Percentiles rank a stretch among this genome's conserved stretches.
Evolutionary conservation across 2,888 invertebrate genomes (phyloP).

Genomic region (Idaea straminata): DNA sequence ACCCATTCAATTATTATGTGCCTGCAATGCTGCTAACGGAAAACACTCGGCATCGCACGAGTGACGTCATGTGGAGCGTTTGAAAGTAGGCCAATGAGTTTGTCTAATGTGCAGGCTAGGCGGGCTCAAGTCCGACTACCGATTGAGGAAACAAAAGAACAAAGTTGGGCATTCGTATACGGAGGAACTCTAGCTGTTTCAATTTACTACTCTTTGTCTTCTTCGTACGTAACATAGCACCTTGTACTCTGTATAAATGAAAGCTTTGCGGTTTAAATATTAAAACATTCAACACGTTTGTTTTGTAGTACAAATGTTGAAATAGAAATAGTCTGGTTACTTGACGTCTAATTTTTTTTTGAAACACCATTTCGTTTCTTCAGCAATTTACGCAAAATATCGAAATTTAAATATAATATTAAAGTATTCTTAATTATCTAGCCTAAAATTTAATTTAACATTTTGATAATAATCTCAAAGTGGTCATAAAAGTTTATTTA

Average conservation of each 20-base stretch:
- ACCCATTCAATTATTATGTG: not conserved
- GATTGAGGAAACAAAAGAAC: constrained; percentile 23
- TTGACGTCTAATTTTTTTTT: too few species aligned
- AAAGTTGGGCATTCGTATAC: constrained; percentile 12
- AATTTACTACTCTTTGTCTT: constrained; percentile 21
- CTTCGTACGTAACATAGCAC: constrained; percentile 11
- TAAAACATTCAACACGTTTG: constrained; percentile 22
- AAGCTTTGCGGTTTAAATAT: constrained; percentile 11
- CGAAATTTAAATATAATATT: not conserved
- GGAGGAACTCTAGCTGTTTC: constrained; percentile 14
- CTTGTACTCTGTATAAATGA: constrained; percentile 15
- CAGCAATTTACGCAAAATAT: too few species aligned
- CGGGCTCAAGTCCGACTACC: constrained; percentile 18
- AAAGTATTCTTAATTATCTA: not conserved
- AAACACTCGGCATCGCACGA: not conserved
- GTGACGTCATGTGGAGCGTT: not conserved
- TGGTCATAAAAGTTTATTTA: not conserved
- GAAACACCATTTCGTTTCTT: too few species aligned
- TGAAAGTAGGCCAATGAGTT: constrained; percentile 11
- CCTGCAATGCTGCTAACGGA: not conserved
- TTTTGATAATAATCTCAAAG: not conserved
- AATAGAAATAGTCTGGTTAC: not conserved
- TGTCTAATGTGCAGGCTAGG: constrained; percentile 13
- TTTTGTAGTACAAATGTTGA: not conserved
- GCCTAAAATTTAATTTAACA: not conserved